Percentiles rank a stretch among this genome's conserved stretches.
phyloP scores from a whole-genome alignment of 2,888 invertebrate genomes.

The Lamellibrachia columna region DNA sequence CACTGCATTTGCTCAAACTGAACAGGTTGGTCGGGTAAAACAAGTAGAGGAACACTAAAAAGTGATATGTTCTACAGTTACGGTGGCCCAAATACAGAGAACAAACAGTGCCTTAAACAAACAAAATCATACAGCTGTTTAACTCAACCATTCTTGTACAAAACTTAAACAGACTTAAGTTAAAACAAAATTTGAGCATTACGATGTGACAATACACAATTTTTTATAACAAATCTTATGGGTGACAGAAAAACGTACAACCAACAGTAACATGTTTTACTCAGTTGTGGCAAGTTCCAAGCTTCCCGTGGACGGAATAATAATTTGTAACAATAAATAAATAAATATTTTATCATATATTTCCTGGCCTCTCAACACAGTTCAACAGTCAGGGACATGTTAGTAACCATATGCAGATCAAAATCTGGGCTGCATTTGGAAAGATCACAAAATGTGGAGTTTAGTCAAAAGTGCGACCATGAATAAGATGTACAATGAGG shows the following conservation, averaged over 20 bases:
- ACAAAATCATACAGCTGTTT: neutral
- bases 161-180: neutral
- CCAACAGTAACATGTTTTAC: neutral
- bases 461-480: too few species aligned
- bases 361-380: neutral
- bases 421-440: too few species aligned
- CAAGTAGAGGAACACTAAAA: neutral
- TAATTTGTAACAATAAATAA: conserved; percentile 13
- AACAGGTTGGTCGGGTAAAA: neutral
- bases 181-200: neutral
- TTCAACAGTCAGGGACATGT: neutral
- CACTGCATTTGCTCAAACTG: neutral
- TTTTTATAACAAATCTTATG: neutral
- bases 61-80: neutral
- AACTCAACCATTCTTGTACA: neutral
- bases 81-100: neutral
- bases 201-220: neutral
- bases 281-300: neutral
- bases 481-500: too few species aligned
- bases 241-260: neutral
- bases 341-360: neutral
- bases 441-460: too few species aligned
- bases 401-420: too few species aligned
- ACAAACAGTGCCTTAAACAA: neutral
- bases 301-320: neutral